Conservation (phyloP, 2,113 vertebrate genomes). For the Dipodomys stephensi region DNA sequence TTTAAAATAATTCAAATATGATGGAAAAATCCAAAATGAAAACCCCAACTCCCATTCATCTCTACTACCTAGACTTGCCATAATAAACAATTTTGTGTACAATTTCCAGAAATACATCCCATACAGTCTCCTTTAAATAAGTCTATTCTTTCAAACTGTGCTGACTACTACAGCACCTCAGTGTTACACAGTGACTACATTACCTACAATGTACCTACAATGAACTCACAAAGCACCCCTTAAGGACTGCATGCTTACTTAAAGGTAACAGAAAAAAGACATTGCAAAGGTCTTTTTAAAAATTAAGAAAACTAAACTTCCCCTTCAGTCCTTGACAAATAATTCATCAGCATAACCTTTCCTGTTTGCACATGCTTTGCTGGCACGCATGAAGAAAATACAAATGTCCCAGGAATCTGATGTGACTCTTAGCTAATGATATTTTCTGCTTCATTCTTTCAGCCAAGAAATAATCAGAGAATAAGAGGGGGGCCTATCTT, state of each 20-base stretch:
- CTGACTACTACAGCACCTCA: neutral
- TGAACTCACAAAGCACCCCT: neutral
- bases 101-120: neutral
- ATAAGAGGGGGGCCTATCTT: constrained; percentile 29
- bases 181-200: neutral
- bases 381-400: constrained; percentile 39
- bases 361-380: constrained; percentile 37
- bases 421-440: constrained; percentile 65
- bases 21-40: constrained; percentile 42
- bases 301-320: constrained; percentile 4
- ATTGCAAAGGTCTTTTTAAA: neutral
- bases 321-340: constrained; percentile 51
- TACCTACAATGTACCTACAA: neutral
- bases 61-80: neutral
- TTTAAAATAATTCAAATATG: neutral
- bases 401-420: constrained; percentile 69
- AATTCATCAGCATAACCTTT: constrained; percentile 55
- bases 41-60: neutral
- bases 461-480: constrained; percentile 71
- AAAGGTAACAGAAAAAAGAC: constrained; percentile 28
- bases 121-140: constrained; percentile 16
- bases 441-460: constrained; percentile 69
- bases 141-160: constrained; percentile 12
- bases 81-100: constrained; percentile 34
- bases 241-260: neutral